These are phyloP conservation scores for Steinernema khuongi DNA, from an alignment of 1,140 invertebrate genomes.

Conservation along the genomic window DNA sequence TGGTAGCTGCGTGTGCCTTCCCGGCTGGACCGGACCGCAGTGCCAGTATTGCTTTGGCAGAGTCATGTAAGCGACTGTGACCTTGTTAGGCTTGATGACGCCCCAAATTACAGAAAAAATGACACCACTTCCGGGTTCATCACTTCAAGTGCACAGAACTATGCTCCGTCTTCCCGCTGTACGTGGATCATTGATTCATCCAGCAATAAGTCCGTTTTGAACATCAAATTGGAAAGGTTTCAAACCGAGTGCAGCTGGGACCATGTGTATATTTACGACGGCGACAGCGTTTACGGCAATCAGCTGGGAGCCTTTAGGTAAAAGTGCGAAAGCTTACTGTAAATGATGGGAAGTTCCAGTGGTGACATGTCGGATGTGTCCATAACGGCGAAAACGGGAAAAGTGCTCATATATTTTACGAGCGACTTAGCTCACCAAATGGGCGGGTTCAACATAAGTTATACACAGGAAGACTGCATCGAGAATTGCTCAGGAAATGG, in stretches of 20 bases:
- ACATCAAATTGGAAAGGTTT: conserved; percentile 47
- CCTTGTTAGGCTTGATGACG: background rate
- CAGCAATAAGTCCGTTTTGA: conserved; percentile 8
- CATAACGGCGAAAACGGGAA: conserved; percentile 40
- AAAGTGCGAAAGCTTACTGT: background rate
- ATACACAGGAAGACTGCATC: conserved; percentile 43
- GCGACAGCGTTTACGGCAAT: conserved; percentile 49
- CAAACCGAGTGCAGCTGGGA: conserved; percentile 59
- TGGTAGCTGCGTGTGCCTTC: conserved; percentile 40
- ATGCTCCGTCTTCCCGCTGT: conserved; percentile 48
- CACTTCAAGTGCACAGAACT: conserved; percentile 47
- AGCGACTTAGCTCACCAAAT: conserved; percentile 57
- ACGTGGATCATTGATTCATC: conserved; percentile 51
- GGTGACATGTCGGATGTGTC: conserved; percentile 36
- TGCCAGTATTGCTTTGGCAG: conserved; percentile 54
- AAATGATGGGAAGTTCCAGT: conserved; percentile 25
- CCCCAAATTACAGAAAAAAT: conserved; percentile 26
- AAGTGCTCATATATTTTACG: conserved; percentile 56
- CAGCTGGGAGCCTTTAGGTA: conserved; percentile 55
- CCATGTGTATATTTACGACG: conserved; percentile 57
- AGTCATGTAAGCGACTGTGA: conserved; percentile 36
- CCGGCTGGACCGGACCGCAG: conserved; percentile 54
- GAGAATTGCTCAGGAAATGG: conserved; percentile 51
- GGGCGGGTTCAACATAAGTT: conserved; percentile 54
- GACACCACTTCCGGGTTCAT: conserved; percentile 38